phyloP scores from a whole-genome alignment of 1,140 invertebrate species.

The Temnothorax longispinosus region DNA sequence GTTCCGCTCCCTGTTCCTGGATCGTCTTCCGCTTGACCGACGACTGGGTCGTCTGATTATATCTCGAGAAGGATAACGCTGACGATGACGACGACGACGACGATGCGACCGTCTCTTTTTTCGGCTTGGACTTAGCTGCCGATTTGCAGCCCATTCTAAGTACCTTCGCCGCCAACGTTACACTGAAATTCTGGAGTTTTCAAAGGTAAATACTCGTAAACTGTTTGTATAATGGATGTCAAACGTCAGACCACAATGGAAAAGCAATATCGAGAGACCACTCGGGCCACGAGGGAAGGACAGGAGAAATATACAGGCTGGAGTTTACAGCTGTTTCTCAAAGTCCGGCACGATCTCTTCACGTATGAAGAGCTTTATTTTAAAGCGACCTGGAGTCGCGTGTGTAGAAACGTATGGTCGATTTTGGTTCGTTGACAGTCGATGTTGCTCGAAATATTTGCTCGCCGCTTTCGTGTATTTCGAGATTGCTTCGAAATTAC shows the following conservation, averaged over 20 bases:
- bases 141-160: constrained; percentile 82
- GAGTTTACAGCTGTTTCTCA: background rate
- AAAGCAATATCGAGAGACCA: background rate
- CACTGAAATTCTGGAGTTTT: background rate
- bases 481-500: background rate
- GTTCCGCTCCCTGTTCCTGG: constrained; percentile 53
- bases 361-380: background rate
- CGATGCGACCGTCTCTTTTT: constrained; percentile 75
- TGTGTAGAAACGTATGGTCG: background rate
- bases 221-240: background rate
- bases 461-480: background rate
- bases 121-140: constrained; percentile 75
- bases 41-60: background rate
- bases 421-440: constrained; percentile 20
- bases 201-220: background rate
- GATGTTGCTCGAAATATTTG: background rate
- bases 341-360: background rate
- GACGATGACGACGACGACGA: constrained; percentile 62
- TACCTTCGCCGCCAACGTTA: constrained; percentile 59
- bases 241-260: background rate
- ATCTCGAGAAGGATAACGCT: constrained; percentile 57
- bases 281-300: background rate
- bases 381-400: background rate
- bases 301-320: background rate
- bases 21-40: constrained; percentile 46